These are phyloP conservation scores for Rhogogaster chlorosoma DNA, from an alignment of 2,888 invertebrate genomes.

Conservation along the genomic window DNA sequence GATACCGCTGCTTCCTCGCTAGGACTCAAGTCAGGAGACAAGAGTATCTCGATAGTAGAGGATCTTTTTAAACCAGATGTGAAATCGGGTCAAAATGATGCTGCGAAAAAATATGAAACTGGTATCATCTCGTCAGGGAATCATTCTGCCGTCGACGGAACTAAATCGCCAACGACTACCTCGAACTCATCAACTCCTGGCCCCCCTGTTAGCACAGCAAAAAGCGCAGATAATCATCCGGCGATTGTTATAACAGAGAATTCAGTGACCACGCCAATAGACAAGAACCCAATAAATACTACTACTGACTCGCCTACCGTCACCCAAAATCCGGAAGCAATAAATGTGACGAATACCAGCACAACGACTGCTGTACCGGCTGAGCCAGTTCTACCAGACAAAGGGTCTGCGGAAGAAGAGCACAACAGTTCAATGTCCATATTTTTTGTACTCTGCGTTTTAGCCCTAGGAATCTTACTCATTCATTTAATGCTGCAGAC, in stretches of 20 bases:
- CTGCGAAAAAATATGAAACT: neutral
- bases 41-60: neutral
- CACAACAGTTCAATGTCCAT: constrained; percentile 98
- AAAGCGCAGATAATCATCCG: neutral
- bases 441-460: constrained; percentile 97
- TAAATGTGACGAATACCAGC: constrained; percentile 72
- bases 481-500: constrained; percentile 97
- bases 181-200: neutral
- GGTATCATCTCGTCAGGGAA: neutral
- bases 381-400: constrained; percentile 91
- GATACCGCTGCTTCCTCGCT: neutral
- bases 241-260: neutral
- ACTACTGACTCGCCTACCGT: neutral
- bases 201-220: neutral
- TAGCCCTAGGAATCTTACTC: constrained; percentile 95
- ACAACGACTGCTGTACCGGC: constrained; percentile 81
- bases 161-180: neutral
- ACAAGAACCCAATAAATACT: neutral
- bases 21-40: neutral
- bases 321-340: constrained; percentile 51
- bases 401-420: constrained; percentile 96
- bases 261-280: neutral
- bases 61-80: neutral
- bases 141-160: neutral
- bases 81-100: neutral